These are phyloP conservation scores for Echinometra lucunter DNA, from an alignment of 53 echinoderm and acorn worm species.

Conservation along the genomic window DNA sequence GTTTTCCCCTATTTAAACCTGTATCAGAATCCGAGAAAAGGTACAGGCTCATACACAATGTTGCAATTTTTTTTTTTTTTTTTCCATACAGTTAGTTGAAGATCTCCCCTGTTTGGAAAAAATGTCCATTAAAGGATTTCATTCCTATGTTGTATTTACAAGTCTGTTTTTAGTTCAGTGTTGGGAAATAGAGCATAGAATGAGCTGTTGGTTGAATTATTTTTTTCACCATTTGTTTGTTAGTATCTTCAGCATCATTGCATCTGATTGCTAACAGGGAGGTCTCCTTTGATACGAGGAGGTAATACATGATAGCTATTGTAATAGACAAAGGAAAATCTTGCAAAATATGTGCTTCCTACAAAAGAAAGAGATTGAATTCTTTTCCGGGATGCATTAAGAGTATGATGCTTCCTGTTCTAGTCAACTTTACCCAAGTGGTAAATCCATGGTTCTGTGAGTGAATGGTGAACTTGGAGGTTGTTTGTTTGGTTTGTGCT, in stretches of 20 bases:
- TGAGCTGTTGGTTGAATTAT: not conserved
- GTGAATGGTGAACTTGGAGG: not conserved
- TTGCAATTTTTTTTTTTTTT: too few species aligned
- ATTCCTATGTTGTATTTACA: too few species aligned
- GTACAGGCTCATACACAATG: too few species aligned
- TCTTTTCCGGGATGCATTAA: not conserved
- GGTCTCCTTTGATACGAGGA: not conserved
- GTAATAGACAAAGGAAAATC: not conserved
- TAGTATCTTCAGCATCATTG: not conserved
- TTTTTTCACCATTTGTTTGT: not conserved
- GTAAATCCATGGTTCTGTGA: not conserved
- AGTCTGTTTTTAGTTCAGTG: too few species aligned
- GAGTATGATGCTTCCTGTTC: not conserved
- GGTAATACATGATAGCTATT: not conserved
- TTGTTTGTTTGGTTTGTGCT: conserved; percentile 4
- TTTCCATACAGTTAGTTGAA: too few species aligned
- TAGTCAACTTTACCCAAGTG: not conserved
- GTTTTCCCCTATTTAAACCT: too few species aligned
- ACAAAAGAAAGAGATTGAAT: not conserved
- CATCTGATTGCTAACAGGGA: not conserved
- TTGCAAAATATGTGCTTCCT: not conserved
- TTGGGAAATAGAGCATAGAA: not conserved
- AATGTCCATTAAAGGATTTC: too few species aligned
- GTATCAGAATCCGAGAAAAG: too few species aligned
- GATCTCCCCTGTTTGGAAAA: too few species aligned